A percentile compares a stretch with the other conserved stretches of the same genome.
Evolutionary conservation across 2,888 invertebrate genomes (phyloP).

Genomic region (Drosophila demipolita): DNA sequence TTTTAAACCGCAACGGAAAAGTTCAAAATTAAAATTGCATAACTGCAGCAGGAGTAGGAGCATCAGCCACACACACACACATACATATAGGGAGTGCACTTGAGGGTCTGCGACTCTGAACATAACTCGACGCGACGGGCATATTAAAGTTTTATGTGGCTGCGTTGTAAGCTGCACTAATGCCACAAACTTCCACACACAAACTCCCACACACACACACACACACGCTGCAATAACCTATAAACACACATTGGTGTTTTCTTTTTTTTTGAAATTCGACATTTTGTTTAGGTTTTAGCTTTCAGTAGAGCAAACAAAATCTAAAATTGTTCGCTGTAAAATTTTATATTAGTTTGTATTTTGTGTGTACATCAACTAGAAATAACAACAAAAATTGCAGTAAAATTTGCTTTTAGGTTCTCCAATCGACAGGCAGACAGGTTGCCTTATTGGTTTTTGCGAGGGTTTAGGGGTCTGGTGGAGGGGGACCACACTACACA

Average conservation of each 20-base stretch:
- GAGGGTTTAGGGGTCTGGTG: too few relatives aligned
- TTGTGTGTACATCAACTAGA: slow-evolving; percentile 8
- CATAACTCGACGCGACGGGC: slow-evolving; percentile 52
- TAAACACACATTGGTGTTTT: slow-evolving; percentile 32
- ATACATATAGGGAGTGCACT: slow-evolving; percentile 27
- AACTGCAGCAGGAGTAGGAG: slow-evolving; percentile 44
- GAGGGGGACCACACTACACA: not conserved
- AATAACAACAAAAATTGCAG: slow-evolving; percentile 15
- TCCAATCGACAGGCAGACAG: not conserved
- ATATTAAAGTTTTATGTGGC: slow-evolving; percentile 64
- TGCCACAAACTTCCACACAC: slow-evolving; percentile 27
- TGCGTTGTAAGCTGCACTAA: slow-evolving; percentile 47
- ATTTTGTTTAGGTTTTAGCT: slow-evolving; percentile 68
- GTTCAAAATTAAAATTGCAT: slow-evolving; percentile 75
- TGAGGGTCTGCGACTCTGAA: slow-evolving; percentile 40
- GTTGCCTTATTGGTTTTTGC: slow-evolving; percentile 34
- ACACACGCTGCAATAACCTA: slow-evolving; percentile 10
- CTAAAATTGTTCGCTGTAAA: slow-evolving; percentile 49
- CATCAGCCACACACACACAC: slow-evolving; percentile 29
- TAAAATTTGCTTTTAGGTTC: slow-evolving; percentile 20
- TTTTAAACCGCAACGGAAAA: slow-evolving; percentile 38
- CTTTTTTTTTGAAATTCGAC: slow-evolving; percentile 40
- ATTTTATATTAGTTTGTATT: slow-evolving; percentile 45
- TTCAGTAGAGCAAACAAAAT: slow-evolving; percentile 38
- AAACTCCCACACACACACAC: slow-evolving; percentile 13